These are phyloP conservation scores for Andrena flavipes DNA, from an alignment of 2,888 invertebrate species.

Conservation along the genomic window DNA sequence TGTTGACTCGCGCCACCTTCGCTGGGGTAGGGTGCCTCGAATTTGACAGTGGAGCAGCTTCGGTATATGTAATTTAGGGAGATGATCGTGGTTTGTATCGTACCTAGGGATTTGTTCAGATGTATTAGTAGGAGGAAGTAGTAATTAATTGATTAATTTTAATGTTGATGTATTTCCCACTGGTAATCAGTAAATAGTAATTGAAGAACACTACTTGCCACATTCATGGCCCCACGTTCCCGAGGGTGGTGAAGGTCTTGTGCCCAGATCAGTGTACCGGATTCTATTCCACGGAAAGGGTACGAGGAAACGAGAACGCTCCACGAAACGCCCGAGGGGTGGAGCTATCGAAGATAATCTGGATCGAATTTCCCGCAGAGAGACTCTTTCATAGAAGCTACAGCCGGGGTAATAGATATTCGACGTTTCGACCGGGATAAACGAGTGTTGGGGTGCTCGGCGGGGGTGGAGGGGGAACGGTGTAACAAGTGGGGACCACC, in stretches of 20 bases:
- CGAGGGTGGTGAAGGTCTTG: background rate
- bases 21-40: background rate
- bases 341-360: constrained; percentile 40
- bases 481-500: constrained; percentile 71
- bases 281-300: constrained; percentile 1
- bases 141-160: too few species aligned
- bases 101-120: too few species aligned
- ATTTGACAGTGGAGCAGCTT: background rate
- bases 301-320: background rate
- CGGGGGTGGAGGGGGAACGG: constrained; percentile 31
- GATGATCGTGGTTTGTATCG: too few species aligned
- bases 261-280: background rate
- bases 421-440: constrained; percentile 55
- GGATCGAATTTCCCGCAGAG: constrained; percentile 44
- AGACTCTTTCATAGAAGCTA: constrained; percentile 26
- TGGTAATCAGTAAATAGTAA: too few species aligned
- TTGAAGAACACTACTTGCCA: background rate
- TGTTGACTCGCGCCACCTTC: constrained; percentile 3
- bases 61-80: too few species aligned
- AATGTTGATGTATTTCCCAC: too few species aligned
- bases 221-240: background rate
- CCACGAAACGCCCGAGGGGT: background rate
- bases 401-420: constrained; percentile 60
- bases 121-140: too few species aligned
- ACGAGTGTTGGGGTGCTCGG: constrained; percentile 20